Conservation (phyloP, 2,888 invertebrate genomes). For the Drosophila paramelanica region DNA sequence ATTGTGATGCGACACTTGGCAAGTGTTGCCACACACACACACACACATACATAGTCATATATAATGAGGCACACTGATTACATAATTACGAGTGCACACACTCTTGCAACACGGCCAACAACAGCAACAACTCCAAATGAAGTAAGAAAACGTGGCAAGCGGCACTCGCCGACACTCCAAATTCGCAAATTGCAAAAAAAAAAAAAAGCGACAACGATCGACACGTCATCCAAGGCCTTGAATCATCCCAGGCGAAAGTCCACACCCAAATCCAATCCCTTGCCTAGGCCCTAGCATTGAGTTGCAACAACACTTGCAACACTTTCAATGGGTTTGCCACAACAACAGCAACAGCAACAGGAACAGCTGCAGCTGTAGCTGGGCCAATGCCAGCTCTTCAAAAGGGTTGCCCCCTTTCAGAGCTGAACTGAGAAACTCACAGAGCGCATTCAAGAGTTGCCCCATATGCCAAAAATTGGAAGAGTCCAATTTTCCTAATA, state of each 20-base stretch:
- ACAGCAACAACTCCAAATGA: conserved; percentile 46
- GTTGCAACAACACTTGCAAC: conserved; percentile 42
- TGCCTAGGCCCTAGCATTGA: not conserved
- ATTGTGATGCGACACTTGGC: conserved; percentile 16
- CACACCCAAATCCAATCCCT: conserved; percentile 9
- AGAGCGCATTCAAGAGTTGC: not conserved
- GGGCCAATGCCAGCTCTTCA: conserved; percentile 27
- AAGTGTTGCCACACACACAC: conserved; percentile 50
- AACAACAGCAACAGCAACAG: conserved; percentile 17
- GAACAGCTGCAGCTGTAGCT: conserved; percentile 6
- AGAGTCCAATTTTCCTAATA: not conserved
- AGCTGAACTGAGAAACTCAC: not conserved
- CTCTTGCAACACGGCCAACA: conserved; percentile 35
- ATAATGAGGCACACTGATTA: conserved; percentile 79
- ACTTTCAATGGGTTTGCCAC: conserved; percentile 43
- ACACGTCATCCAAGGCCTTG: conserved; percentile 10
- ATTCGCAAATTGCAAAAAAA: conserved; percentile 13
- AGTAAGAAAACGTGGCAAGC: conserved; percentile 70
- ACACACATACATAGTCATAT: conserved; percentile 42
- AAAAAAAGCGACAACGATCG: conserved; percentile 45
- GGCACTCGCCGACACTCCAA: conserved; percentile 63
- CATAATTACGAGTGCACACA: conserved; percentile 72
- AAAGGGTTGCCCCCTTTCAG: conserved; percentile 18
- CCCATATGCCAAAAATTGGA: not conserved
- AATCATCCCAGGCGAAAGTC: not conserved